A percentile compares a stretch with the other conserved stretches of the same genome.
Conservation (phyloP, 2,113 vertebrate genomes). For the Sciurus niger region DNA sequence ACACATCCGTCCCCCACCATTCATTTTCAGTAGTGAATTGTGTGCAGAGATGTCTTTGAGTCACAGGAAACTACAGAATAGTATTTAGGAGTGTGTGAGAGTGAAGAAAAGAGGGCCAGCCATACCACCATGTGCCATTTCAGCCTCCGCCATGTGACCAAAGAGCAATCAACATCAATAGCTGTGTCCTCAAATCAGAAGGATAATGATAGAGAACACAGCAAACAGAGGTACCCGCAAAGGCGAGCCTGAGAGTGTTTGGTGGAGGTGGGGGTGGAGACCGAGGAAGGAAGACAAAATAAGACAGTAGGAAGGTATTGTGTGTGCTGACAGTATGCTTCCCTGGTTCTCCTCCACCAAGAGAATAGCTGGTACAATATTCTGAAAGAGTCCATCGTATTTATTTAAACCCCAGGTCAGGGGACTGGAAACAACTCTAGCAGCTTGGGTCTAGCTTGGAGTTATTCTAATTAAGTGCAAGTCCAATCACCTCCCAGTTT, state of each 20-base stretch:
- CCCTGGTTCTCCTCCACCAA: slow-evolving; percentile 44
- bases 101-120: background rate
- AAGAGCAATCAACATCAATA: slow-evolving; percentile 72
- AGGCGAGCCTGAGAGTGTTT: slow-evolving; percentile 25
- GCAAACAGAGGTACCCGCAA: slow-evolving; percentile 16
- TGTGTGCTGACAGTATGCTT: slow-evolving; percentile 59
- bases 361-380: slow-evolving; percentile 39
- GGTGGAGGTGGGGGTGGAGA: background rate
- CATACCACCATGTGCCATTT: background rate
- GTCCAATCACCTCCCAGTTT: background rate
- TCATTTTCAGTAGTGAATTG: background rate
- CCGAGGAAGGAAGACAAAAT: slow-evolving; percentile 61
- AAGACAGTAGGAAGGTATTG: slow-evolving; percentile 57
- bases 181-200: slow-evolving; percentile 70
- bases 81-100: background rate
- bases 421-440: slow-evolving; percentile 40
- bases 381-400: slow-evolving; percentile 60
- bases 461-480: slow-evolving; percentile 57
- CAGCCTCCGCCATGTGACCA: background rate
- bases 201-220: slow-evolving; percentile 57
- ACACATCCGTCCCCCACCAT: background rate
- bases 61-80: slow-evolving; percentile 11
- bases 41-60: background rate
- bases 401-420: slow-evolving; percentile 62
- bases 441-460: slow-evolving; percentile 54